Evolutionary conservation across 2,113 vertebrate genomes (phyloP), one percentile per base, ranked within the genome.

Genomic region (Morone chrysops): DNA sequence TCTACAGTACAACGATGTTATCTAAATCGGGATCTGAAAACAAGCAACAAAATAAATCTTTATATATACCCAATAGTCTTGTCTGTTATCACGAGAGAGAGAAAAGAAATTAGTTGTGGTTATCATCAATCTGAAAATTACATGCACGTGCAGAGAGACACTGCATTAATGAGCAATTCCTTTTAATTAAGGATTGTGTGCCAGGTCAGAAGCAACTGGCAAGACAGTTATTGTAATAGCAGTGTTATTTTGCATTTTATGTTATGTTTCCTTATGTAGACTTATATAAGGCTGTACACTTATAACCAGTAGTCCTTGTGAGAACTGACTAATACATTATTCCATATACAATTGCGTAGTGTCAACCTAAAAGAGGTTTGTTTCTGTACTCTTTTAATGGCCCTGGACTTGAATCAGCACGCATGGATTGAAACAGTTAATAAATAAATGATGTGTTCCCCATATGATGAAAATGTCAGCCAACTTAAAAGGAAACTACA

Each of bases 51-150:
- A 70, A 60, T 51, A 13, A 17, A 53, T 76, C 14, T 43, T 41
- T 50, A 25, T 17, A 40, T 41, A 8, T 61, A 16, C 20, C 70
- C 20, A 14, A 18, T n/a, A 14, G 38, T n/a, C 6, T 9, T 11
- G 50, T 75, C 50, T 82, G 41, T 22, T 69, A 69, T 71, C 59
- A 60, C 20, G 17, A 50, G 17, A 41, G 48, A 74, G 10, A 38
- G 36, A 51, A 45, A 66, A n/a, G 5, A 70, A 73, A 70, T 54
- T 70, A 65, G 56, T 65, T 25, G 50, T 31, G 53, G 13, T 54
- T 62, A 43, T 70, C 4, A 9, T 48, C 80, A 50, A 12, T 70
- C n/a, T 38, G 20, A 17, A 62, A 59, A 38, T 57, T 54, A 63
- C 22, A 47, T 60, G 9, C 16, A 2, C 9, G 40, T 3, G 1